These are phyloP conservation scores for Morpho achilles DNA, from an alignment of 2,888 invertebrate species.

Conservation along the genomic window DNA sequence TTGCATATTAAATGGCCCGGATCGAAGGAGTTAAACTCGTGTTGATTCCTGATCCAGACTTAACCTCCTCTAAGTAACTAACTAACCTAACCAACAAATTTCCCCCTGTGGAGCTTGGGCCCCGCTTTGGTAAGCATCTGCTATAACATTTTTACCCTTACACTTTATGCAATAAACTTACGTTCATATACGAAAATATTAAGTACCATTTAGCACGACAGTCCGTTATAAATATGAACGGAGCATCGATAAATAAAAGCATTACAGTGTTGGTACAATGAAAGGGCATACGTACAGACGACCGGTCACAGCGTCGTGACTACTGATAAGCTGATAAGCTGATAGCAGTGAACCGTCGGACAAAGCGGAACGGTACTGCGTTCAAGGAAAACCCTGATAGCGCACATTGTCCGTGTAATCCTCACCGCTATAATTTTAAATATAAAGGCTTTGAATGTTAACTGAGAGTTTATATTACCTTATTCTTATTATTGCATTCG, in stretches of 20 bases:
- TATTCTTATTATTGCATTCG: no score
- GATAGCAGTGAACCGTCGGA: constrained; percentile 39
- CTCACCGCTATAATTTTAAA: constrained; percentile 23
- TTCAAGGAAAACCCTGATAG: constrained; percentile 41
- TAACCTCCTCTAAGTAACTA: no score
- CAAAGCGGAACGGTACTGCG: constrained; percentile 55
- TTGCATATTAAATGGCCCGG: no score
- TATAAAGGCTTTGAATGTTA: constrained; percentile 10
- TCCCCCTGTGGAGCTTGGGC: no score
- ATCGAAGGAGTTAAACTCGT: no score
- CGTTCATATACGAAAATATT: no score
- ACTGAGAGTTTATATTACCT: background rate
- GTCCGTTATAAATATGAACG: background rate
- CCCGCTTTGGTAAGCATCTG: no score
- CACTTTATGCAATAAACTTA: no score
- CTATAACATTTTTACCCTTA: no score
- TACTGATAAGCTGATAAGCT: constrained; percentile 56
- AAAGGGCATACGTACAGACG: constrained; percentile 32
- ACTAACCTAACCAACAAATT: no score
- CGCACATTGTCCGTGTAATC: constrained; percentile 20
- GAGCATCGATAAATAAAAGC: constrained; percentile 7
- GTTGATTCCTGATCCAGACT: no score
- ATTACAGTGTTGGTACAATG: constrained; percentile 18
- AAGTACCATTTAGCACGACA: no score
- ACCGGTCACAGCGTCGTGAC: constrained; percentile 63